Evolutionary conservation across 2,797 vertebrate genomes (phyloP).

Genomic region (Sebastes minor): DNA sequence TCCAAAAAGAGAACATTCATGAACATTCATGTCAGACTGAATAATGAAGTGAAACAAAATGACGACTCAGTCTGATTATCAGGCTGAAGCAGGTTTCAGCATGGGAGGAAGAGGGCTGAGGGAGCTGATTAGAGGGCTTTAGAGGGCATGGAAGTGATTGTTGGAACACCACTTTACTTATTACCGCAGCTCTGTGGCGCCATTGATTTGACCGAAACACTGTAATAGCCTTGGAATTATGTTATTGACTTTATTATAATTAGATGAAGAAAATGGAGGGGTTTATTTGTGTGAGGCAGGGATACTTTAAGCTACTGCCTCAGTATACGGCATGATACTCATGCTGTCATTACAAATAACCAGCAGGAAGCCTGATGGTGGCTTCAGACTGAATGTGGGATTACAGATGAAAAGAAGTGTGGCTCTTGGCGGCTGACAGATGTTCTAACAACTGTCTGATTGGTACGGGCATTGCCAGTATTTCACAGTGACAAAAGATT

Average conservation of each 20-base stretch:
- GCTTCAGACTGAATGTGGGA: neutral
- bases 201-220: neutral
- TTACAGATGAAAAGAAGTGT: neutral
- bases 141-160: neutral
- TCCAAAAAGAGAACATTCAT: neutral
- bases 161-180: slow-evolving; percentile 3
- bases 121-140: neutral
- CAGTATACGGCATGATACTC: neutral
- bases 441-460: neutral
- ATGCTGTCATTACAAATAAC: neutral
- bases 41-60: neutral
- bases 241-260: neutral
- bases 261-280: neutral
- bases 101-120: neutral
- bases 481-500: neutral
- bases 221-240: neutral
- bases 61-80: neutral
- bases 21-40: neutral
- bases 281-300: neutral
- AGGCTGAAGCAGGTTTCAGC: neutral
- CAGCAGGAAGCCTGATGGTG: neutral
- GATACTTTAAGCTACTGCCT: too few relatives aligned
- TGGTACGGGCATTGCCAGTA: neutral
- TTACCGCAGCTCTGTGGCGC: neutral
- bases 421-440: neutral